These are phyloP conservation scores for Alcis repandata DNA, from an alignment of 2,888 invertebrate genomes.

Conservation along the genomic window DNA sequence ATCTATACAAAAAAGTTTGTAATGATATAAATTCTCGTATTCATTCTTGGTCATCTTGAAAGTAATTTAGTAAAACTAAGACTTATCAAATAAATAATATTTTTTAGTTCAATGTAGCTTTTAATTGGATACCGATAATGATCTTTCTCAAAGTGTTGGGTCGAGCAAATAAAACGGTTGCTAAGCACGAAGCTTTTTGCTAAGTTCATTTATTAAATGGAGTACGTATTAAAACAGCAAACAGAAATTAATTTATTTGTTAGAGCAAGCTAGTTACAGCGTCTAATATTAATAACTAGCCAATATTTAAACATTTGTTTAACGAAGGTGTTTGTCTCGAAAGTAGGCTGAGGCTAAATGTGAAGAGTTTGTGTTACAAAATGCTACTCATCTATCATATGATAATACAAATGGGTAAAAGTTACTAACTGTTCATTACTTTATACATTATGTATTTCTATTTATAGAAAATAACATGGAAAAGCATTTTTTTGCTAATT, in stretches of 20 bases:
- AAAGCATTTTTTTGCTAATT: too few relatives aligned
- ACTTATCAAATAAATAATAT: constrained; percentile 17
- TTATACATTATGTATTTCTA: too few relatives aligned
- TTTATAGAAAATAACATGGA: too few relatives aligned
- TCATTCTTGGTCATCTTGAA: constrained; percentile 8
- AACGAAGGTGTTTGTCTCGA: not conserved
- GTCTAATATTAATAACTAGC: not conserved
- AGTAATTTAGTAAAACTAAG: constrained; percentile 16
- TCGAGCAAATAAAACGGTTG: constrained; percentile 36
- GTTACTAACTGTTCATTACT: too few relatives aligned
- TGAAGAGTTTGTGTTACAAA: not conserved
- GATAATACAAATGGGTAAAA: too few relatives aligned
- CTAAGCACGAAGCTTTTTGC: constrained; percentile 38
- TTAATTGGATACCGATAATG: constrained; percentile 45
- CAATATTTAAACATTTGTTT: not conserved
- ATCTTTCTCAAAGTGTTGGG: constrained; percentile 46
- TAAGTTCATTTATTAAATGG: constrained; percentile 22
- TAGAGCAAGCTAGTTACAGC: constrained; percentile 5
- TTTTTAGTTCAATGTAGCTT: constrained; percentile 34
- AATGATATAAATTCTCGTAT: not conserved
- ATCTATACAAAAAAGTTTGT: constrained; percentile 4
- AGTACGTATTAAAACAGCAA: constrained; percentile 33
- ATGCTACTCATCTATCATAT: not conserved
- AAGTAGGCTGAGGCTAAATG: not conserved
- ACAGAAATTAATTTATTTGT: constrained; percentile 23